phyloP scores from a whole-genome alignment of 2,888 invertebrate genomes.

The Pyrochroa serraticornis region DNA sequence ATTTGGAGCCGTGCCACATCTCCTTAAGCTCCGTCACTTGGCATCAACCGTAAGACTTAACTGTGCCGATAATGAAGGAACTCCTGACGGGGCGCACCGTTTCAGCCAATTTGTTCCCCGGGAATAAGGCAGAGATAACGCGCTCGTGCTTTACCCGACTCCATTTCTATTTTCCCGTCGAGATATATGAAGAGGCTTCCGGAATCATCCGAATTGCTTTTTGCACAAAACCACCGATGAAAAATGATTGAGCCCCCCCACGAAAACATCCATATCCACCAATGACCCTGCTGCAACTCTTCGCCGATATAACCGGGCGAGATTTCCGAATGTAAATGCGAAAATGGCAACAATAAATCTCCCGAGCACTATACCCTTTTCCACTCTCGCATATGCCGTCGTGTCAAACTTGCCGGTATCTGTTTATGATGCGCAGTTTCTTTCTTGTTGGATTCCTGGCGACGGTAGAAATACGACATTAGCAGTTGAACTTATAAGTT shows the following conservation, averaged over 20 bases:
- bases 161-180: no score
- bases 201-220: no score
- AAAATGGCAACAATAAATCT: constrained; percentile 20
- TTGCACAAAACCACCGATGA: not conserved
- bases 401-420: constrained; percentile 16
- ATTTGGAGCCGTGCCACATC: no score
- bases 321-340: constrained; percentile 24
- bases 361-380: not conserved
- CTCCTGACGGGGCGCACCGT: no score
- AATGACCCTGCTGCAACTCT: constrained; percentile 14
- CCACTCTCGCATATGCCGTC: constrained; percentile 11
- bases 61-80: no score
- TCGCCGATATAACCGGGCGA: constrained; percentile 14
- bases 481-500: constrained; percentile 33
- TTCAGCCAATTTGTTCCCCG: no score
- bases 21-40: no score
- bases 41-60: no score
- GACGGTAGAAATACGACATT: constrained; percentile 13
- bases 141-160: no score
- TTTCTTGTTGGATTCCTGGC: constrained; percentile 7
- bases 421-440: constrained; percentile 21
- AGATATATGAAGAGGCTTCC: no score
- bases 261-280: constrained; percentile 15
- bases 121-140: no score
- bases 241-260: constrained; percentile 3